Conservation (phyloP, 2,113 vertebrate genomes). For the Bubo bubo region DNA sequence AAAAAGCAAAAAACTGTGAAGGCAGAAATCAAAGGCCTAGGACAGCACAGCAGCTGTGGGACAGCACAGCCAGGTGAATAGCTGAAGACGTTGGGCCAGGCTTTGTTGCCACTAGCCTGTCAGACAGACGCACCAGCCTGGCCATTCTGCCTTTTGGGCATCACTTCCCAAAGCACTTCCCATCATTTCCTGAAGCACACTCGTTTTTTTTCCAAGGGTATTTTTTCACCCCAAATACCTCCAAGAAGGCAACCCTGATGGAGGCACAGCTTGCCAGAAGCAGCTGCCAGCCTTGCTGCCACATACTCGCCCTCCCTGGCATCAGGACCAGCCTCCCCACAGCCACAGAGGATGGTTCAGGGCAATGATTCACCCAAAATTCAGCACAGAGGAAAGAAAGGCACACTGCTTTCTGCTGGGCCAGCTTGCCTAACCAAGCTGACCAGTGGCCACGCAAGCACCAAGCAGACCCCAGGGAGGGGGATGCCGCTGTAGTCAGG, state of each 20-base stretch:
- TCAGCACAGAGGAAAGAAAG: background rate
- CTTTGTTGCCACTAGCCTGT: background rate
- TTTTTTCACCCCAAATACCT: background rate
- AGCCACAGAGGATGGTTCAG: background rate
- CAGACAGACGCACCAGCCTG: background rate
- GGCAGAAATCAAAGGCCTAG: background rate
- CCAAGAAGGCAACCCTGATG: background rate
- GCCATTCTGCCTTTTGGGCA: background rate
- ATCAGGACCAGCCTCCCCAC: background rate
- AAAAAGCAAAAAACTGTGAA: background rate
- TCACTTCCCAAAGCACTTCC: background rate
- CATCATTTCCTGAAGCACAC: background rate
- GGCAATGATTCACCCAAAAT: background rate
- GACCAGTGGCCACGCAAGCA: background rate
- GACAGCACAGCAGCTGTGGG: too few relatives aligned
- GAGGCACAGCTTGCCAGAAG: background rate
- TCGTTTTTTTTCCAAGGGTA: background rate
- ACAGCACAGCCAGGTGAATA: background rate
- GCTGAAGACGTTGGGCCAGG: background rate
- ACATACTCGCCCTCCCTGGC: background rate
- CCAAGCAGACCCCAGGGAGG: background rate
- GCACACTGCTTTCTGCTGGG: background rate
- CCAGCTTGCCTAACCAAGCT: background rate
- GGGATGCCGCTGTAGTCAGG: background rate
- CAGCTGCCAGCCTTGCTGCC: background rate